Conservation (phyloP, 2,113 vertebrate species). For the Scartelaos histophorus region DNA sequence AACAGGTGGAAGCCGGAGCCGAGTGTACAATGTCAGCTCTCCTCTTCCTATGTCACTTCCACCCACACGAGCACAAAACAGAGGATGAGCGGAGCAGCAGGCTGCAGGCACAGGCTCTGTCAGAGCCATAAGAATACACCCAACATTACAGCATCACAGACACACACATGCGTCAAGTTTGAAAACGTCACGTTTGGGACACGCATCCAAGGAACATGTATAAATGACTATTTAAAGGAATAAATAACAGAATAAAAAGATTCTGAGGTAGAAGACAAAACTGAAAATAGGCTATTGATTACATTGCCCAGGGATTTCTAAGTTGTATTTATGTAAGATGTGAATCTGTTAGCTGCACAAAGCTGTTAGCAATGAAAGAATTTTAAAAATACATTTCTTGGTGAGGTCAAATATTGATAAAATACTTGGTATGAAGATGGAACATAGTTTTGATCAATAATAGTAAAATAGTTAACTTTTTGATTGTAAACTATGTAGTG, state of each 20-base stretch:
- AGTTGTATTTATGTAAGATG: background rate
- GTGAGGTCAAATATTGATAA: no score
- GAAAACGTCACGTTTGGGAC: background rate
- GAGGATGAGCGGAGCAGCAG: conserved; percentile 10
- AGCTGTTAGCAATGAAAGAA: background rate
- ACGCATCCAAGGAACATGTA: background rate
- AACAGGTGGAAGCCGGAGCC: conserved; percentile 31
- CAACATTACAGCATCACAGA: background rate
- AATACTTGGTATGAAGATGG: no score
- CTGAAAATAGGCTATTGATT: background rate
- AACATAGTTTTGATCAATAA: no score
- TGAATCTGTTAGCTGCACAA: no score
- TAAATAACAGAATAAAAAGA: background rate
- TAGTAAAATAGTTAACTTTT: no score
- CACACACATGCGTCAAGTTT: background rate
- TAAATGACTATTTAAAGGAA: background rate
- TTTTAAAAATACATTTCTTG: no score
- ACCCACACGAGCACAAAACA: conserved; percentile 21
- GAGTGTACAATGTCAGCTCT: conserved; percentile 47
- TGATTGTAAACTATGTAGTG: no score
- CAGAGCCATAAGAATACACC: background rate
- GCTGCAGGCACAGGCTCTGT: background rate
- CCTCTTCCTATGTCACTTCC: conserved; percentile 32
- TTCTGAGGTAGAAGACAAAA: background rate
- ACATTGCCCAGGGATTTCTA: background rate